Percentiles rank a stretch among this genome's conserved stretches.
Conservation (phyloP, 2,888 invertebrate species). For the Gymnoscelis rufifasciata region DNA sequence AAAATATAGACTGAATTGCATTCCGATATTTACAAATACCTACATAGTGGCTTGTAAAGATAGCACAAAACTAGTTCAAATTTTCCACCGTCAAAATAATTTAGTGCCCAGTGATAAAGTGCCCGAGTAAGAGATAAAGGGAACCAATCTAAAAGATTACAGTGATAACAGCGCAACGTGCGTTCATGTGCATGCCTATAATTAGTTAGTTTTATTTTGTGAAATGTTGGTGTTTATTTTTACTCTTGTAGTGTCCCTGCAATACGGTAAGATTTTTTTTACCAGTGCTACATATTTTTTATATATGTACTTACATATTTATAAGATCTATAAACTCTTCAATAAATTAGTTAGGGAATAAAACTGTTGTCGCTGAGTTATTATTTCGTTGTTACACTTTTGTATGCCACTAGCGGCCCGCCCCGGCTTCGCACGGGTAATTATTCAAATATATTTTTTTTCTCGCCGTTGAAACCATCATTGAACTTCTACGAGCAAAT, state of each 20-base stretch:
- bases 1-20: too few species aligned
- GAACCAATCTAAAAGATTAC: conserved; percentile 51
- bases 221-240: conserved; percentile 52
- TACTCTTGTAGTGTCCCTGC: conserved; percentile 43
- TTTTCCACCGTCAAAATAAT: conserved; percentile 58
- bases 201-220: conserved; percentile 31
- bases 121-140: conserved; percentile 51
- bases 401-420: neutral
- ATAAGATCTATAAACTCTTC: neutral
- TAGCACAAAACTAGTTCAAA: conserved; percentile 23
- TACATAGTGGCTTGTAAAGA: too few species aligned
- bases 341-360: too few species aligned
- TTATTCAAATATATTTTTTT: too few species aligned
- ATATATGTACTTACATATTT: too few species aligned
- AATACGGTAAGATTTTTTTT: conserved; percentile 57
- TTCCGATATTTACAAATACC: too few species aligned
- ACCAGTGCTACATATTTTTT: too few species aligned
- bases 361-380: conserved; percentile 24
- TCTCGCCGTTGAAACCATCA: too few species aligned
- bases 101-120: conserved; percentile 59
- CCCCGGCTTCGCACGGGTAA: too few species aligned
- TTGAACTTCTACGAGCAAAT: too few species aligned
- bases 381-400: conserved; percentile 16
- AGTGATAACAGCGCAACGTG: conserved; percentile 48
- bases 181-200: conserved; percentile 33